These are phyloP conservation scores for Allophyes oxyacanthae DNA, from an alignment of 2,888 invertebrate species.

Conservation along the genomic window DNA sequence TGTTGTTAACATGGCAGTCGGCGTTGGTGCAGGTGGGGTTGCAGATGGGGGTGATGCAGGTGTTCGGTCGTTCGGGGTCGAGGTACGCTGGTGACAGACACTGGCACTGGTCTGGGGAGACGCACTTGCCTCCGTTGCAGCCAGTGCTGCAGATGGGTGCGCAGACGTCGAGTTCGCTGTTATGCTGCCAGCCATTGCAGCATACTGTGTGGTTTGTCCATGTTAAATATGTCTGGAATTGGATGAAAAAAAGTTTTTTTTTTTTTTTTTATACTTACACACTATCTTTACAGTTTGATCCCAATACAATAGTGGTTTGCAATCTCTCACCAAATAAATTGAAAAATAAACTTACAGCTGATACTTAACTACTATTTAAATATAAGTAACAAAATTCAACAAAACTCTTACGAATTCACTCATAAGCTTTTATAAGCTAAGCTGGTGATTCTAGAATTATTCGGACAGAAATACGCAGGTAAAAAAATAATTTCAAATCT, in stretches of 20 bases:
- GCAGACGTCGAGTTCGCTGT: slow-evolving; percentile 74
- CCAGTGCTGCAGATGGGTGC: slow-evolving; percentile 84
- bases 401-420: no score
- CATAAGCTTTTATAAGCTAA: no score
- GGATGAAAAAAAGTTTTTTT: slow-evolving; percentile 2
- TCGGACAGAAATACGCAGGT: no score
- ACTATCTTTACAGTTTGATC: no score
- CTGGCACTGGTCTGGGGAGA: slow-evolving; percentile 74
- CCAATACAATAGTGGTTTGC: no score
- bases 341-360: no score
- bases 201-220: slow-evolving; percentile 72
- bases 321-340: no score
- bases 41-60: slow-evolving; percentile 72
- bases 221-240: slow-evolving; percentile 69
- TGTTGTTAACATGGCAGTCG: slow-evolving; percentile 70
- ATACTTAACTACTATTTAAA: no score
- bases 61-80: slow-evolving; percentile 69
- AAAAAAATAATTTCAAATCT: no score
- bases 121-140: slow-evolving; percentile 82
- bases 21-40: slow-evolving; percentile 74
- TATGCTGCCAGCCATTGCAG: slow-evolving; percentile 81
- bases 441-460: no score
- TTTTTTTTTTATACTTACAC: no score
- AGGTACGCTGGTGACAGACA: slow-evolving; percentile 73
- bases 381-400: no score